A percentile compares a stretch with the other conserved stretches of the same genome.
Conservation (phyloP, 1,140 invertebrate genomes). For the Idris sp. region DNA sequence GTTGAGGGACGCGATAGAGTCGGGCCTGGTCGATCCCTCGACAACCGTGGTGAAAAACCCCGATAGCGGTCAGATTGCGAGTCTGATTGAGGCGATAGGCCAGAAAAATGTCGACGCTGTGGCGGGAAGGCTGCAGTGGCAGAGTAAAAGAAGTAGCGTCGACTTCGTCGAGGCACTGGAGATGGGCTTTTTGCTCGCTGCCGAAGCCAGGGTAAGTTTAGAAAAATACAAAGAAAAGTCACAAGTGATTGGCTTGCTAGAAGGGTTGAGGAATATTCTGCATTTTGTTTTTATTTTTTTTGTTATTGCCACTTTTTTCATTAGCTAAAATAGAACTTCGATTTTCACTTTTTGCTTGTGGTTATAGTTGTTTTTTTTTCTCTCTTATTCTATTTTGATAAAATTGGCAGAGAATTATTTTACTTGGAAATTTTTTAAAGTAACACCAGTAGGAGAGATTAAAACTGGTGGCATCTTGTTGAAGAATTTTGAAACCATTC, state of each 20-base stretch:
- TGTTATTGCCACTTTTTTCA: slow-evolving; percentile 33
- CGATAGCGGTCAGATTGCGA: slow-evolving; percentile 84
- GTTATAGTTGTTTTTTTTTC: no score
- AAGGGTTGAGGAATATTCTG: slow-evolving; percentile 69
- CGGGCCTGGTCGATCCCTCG: slow-evolving; percentile 90
- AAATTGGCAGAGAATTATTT: no score
- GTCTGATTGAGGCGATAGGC: slow-evolving; percentile 88
- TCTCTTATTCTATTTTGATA: slow-evolving; percentile 1
- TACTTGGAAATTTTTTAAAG: no score
- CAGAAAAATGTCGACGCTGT: slow-evolving; percentile 86
- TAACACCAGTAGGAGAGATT: no score
- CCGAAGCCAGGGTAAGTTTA: slow-evolving; percentile 93
- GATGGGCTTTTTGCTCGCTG: slow-evolving; percentile 90
- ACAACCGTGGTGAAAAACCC: slow-evolving; percentile 90
- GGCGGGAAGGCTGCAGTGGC: slow-evolving; percentile 82
- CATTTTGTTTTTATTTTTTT: slow-evolving; percentile 62
- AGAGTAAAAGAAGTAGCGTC: slow-evolving; percentile 82
- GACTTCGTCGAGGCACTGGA: slow-evolving; percentile 93
- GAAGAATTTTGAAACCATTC: no score
- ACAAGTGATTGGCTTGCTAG: slow-evolving; percentile 70
- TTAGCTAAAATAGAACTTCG: slow-evolving; percentile 28
- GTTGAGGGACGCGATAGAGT: slow-evolving; percentile 87
- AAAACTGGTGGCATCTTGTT: no score
- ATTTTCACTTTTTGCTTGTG: no score
- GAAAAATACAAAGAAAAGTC: no score